These are phyloP conservation scores for Clepsis dumicolana DNA, from an alignment of 2,888 invertebrate species.

Conservation along the genomic window DNA sequence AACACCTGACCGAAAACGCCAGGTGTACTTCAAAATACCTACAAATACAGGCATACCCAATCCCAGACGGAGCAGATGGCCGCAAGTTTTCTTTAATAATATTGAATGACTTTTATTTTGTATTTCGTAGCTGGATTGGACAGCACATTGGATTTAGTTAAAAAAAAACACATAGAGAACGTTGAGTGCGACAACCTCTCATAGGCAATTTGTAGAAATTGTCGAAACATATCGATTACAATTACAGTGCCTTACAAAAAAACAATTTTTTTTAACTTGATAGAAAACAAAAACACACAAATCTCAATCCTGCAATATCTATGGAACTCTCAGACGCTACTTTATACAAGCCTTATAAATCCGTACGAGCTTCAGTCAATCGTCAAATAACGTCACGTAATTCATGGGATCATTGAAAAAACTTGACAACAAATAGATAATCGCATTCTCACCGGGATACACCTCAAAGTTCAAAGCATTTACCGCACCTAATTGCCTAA, in stretches of 20 bases:
- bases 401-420: conserved; percentile 20
- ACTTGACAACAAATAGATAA: conserved; percentile 17
- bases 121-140: background rate
- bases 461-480: conserved; percentile 32
- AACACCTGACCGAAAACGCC: conserved; percentile 70
- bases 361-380: background rate
- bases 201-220: background rate
- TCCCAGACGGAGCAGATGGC: conserved; percentile 47
- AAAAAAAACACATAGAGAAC: background rate
- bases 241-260: too few relatives aligned
- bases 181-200: too few relatives aligned
- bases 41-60: conserved; percentile 25
- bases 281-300: too few relatives aligned
- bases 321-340: too few relatives aligned
- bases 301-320: too few relatives aligned
- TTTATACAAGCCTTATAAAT: background rate
- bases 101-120: conserved; percentile 21
- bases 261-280: too few relatives aligned
- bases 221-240: too few relatives aligned
- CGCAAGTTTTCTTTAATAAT: conserved; percentile 37
- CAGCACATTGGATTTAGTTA: background rate
- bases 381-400: conserved; percentile 23
- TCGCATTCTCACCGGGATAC: conserved; percentile 6
- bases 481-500: conserved; percentile 37
- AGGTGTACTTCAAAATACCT: conserved; percentile 64